These are phyloP conservation scores for Cryptotermes secundus DNA, from an alignment of 1,140 invertebrate genomes.

Conservation along the genomic window DNA sequence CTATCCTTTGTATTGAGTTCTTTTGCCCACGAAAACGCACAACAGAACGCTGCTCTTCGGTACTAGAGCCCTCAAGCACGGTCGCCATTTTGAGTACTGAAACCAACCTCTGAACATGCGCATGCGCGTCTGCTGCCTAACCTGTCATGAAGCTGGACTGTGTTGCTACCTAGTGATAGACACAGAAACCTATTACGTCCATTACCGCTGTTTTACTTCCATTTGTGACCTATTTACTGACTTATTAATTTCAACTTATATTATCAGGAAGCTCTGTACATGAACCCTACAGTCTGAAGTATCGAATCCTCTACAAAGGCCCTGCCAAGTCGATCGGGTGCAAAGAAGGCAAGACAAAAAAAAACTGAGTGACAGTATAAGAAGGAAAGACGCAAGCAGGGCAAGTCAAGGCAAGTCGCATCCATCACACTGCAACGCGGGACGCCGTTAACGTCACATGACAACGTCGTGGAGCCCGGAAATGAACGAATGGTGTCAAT, in stretches of 20 bases:
- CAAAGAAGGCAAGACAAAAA: neutral
- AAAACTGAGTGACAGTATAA: neutral
- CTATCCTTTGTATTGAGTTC: no score
- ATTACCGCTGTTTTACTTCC: no score
- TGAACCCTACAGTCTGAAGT: neutral
- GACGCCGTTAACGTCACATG: neutral
- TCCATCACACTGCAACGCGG: neutral
- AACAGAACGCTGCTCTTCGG: no score
- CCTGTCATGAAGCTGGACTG: no score
- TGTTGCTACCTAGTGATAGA: no score
- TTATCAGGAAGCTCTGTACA: neutral
- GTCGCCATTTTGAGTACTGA: no score
- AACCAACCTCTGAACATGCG: no score
- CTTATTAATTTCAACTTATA: neutral
- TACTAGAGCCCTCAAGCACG: no score
- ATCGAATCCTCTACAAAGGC: neutral
- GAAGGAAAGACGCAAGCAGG: neutral
- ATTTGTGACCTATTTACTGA: neutral
- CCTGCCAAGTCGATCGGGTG: neutral
- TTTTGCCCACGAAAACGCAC: no score
- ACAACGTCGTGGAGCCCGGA: neutral
- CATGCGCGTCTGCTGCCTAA: no score
- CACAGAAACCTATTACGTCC: no score
- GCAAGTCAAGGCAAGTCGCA: neutral
- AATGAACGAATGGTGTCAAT: neutral